Conservation (phyloP, 2,797 vertebrate species). For the Tapirus indicus region DNA sequence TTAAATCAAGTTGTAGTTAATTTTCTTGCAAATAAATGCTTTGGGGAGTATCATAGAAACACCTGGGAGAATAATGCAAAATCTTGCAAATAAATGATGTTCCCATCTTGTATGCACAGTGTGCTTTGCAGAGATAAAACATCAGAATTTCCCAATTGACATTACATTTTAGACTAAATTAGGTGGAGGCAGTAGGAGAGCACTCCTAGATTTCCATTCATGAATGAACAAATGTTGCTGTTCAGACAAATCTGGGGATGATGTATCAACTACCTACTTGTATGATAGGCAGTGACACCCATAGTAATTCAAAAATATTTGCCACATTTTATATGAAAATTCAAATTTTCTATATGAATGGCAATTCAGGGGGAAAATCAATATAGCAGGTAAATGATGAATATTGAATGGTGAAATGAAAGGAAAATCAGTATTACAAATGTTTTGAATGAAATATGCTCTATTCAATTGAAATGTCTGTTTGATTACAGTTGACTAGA, state of each 20-base stretch:
- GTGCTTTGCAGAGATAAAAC: not conserved
- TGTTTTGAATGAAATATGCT: not conserved
- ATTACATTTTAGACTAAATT: not conserved
- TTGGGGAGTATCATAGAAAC: not conserved
- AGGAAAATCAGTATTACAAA: not conserved
- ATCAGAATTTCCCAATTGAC: not conserved
- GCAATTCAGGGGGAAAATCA: not conserved
- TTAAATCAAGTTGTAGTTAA: not conserved
- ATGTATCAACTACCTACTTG: not conserved
- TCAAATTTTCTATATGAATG: not conserved
- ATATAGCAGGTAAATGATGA: not conserved
- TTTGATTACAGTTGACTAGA: not conserved
- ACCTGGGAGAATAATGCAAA: not conserved
- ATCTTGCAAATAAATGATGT: not conserved
- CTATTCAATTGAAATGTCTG: not conserved
- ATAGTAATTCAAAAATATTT: not conserved
- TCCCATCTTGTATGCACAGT: not conserved
- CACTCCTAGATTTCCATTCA: not conserved
- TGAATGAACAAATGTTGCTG: not conserved
- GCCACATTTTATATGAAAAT: not conserved
- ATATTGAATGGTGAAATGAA: not conserved
- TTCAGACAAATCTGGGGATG: not conserved
- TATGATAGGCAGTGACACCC: not conserved
- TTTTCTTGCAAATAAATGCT: not conserved
- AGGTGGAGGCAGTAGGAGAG: fast-evolving